These are phyloP conservation scores for Accipiter cooperii DNA, from an alignment of 2,113 vertebrate genomes.

Conservation along the genomic window DNA sequence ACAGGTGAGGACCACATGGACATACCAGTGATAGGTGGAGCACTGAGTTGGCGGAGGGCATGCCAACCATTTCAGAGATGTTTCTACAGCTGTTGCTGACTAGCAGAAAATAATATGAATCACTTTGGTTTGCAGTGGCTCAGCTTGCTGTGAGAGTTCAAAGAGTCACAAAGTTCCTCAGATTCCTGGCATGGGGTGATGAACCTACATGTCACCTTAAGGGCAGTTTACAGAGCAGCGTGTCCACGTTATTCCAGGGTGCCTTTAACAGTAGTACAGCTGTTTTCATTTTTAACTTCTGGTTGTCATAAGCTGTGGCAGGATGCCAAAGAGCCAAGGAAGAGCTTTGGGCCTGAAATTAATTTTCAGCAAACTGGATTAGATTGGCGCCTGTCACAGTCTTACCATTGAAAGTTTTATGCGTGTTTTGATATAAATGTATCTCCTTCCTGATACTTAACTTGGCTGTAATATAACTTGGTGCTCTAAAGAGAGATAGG, in stretches of 20 bases:
- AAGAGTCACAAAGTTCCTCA: background rate
- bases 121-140: background rate
- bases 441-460: background rate
- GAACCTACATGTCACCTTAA: background rate
- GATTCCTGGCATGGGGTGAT: background rate
- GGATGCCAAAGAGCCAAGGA: background rate
- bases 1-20: slow-evolving; percentile 68
- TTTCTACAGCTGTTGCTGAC: slow-evolving; percentile 69
- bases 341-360: background rate
- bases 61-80: slow-evolving; percentile 46
- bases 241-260: background rate
- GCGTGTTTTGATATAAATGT: background rate
- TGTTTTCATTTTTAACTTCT: slow-evolving; percentile 7
- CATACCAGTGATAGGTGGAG: slow-evolving; percentile 3
- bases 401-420: background rate
- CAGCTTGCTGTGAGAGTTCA: background rate
- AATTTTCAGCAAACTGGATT: background rate
- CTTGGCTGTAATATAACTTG: background rate
- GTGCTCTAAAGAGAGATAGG: background rate
- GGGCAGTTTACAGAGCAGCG: background rate
- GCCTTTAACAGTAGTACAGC: background rate
- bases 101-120: slow-evolving; percentile 43
- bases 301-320: background rate
- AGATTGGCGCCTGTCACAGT: accelerated
- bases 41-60: background rate